A percentile compares a stretch with the other conserved stretches of the same genome.
These are phyloP conservation scores for Aphidius colemani DNA, from an alignment of 2,888 invertebrate genomes.

Conservation along the genomic window DNA sequence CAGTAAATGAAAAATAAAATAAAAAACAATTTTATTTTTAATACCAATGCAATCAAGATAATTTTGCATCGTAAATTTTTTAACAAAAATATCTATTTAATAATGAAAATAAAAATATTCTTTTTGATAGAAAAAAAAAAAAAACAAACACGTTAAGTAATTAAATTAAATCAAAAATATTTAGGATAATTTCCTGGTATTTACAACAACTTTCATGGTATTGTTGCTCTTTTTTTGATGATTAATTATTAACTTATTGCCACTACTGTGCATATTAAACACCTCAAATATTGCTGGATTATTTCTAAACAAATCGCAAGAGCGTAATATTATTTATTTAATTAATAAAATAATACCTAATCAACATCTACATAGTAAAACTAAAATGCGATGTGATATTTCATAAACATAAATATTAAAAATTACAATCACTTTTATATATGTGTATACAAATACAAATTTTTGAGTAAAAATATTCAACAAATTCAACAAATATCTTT, in stretches of 20 bases:
- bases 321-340: too few species aligned
- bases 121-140: slow-evolving; percentile 7
- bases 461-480: too few species aligned
- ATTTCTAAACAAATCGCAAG: background rate
- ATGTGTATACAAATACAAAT: too few species aligned
- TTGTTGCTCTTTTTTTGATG: background rate
- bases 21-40: slow-evolving; percentile 49
- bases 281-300: background rate
- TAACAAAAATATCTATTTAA: background rate
- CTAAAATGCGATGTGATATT: slow-evolving; percentile 28
- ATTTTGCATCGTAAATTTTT: slow-evolving; percentile 39
- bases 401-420: slow-evolving; percentile 13
- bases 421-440: slow-evolving; percentile 8
- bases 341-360: background rate
- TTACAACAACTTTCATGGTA: too few species aligned
- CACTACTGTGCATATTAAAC: slow-evolving; percentile 27
- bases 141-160: slow-evolving; percentile 4
- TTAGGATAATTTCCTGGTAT: too few species aligned
- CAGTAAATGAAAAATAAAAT: slow-evolving; percentile 40
- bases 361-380: slow-evolving; percentile 23
- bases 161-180: too few species aligned
- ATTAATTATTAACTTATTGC: slow-evolving; percentile 30
- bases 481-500: too few species aligned
- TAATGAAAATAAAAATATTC: slow-evolving; percentile 15
- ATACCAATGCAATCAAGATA: slow-evolving; percentile 41